Evolutionary conservation across 2,113 vertebrate genomes (phyloP).

Genomic region (Marcusenius ussheri): DNA sequence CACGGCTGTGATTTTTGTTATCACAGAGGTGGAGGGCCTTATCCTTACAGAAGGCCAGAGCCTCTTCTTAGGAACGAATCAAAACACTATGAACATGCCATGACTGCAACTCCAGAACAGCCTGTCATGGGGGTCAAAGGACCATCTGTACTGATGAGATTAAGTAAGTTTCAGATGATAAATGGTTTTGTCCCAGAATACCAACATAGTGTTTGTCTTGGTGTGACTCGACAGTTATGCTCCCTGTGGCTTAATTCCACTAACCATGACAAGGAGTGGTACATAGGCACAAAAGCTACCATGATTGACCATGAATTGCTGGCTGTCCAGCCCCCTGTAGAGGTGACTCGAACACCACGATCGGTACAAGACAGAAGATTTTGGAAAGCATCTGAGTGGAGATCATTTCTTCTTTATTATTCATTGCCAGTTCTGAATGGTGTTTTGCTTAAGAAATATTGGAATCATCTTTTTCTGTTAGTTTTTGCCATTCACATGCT

Average conservation of each 20-base stretch:
- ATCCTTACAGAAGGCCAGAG: neutral
- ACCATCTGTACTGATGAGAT: neutral
- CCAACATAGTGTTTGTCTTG: conserved; percentile 24
- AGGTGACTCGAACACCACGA: conserved; percentile 18
- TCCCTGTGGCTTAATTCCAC: conserved; percentile 16
- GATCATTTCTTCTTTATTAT: conserved; percentile 26
- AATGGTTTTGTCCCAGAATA: conserved; percentile 24
- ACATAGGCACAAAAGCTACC: conserved; percentile 20
- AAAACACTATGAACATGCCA: conserved; percentile 24
- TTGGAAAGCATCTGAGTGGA: conserved; percentile 19
- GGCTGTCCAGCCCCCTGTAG: conserved; percentile 14
- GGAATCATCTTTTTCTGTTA: conserved; percentile 29
- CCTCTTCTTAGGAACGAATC: conserved; percentile 9
- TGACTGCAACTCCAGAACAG: conserved; percentile 15
- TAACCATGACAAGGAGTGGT: conserved; percentile 22
- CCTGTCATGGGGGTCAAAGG: conserved; percentile 28
- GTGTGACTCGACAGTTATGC: neutral
- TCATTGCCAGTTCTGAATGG: conserved; percentile 15
- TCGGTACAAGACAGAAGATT: too few relatives aligned
- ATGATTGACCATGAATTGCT: neutral
- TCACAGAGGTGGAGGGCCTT: too few relatives aligned
- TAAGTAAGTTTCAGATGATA: neutral
- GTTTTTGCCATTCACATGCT: conserved; percentile 24
- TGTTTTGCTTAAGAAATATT: conserved; percentile 21
- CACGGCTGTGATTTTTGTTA: too few relatives aligned